Evolutionary conservation across 2,888 invertebrate genomes (phyloP), one percentile per base, ranked within the genome.

Genomic region (Silvanus unidentatus): DNA sequence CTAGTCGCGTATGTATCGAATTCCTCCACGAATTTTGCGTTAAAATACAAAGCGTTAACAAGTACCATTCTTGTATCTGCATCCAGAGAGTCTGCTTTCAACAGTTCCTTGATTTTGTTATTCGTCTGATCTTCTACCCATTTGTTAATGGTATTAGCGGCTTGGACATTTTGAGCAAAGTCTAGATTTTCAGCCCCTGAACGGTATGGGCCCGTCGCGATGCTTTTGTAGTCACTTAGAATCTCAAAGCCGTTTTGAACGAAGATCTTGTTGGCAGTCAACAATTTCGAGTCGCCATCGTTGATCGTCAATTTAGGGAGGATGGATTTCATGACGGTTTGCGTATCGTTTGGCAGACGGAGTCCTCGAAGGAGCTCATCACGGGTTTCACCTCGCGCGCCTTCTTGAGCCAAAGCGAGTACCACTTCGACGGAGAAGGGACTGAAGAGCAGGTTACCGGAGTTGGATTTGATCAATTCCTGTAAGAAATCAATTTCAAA

Each of bases 131-230:
- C 37, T 46, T 65, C 65, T 1, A 71, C 69, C 70, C 70, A 71
- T 27, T 55, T 32, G 49, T 71, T 71, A 5, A 71, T 71, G 1
- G 39, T 45, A 2, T 44, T 16, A 0, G 67, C 62, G 0, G 69
- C 59, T 36, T 46, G 32, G 9, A 14, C 30, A 2, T 40, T 50
- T 6, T 55, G 35, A 8, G 16, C 38, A 43, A 66, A 68, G 44
- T 68, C 54, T 1, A 70, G 45, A 42, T 55, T 59, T 50, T 83
- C 76, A 2, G 81, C 75, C 3, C 74, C 77, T 1, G 85, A 78
- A 40, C 76, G 69, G 62, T 86, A 89, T 30, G 78, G 71, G 16
- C 78, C 73, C 6, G 72, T 60, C 0, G 86, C 80, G 30, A 80
- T 68, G 5, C 74, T 69, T 53, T 78, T 74, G 50, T 81, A 81